These are phyloP conservation scores for zebrafish (Danio rerio) DNA, from an alignment of 2,113 vertebrate species.

Conservation along the genomic window GRCz12tu NC_133187.1:10672001-10672500, in stretches of 20 bases:
- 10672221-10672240: too few relatives aligned
- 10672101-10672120: slow-evolving; percentile 49
- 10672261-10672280: neutral
- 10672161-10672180: neutral
- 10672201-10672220: neutral
- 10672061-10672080: slow-evolving; percentile 98
- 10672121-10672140: slow-evolving; percentile 4
- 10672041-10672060: slow-evolving; percentile 83
- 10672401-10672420: slow-evolving; percentile 96
- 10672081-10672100: slow-evolving; percentile 60
- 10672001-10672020: neutral
- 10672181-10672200: neutral
- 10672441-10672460: slow-evolving; percentile 68
- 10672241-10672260: neutral
- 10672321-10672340: neutral
- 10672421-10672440: slow-evolving; percentile 97
- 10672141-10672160: slow-evolving; percentile 9
- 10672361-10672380: neutral
- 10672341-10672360: neutral
- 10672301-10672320: neutral
- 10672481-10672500: neutral
- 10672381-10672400: slow-evolving; percentile 86
- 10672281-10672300: neutral
- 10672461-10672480: neutral
- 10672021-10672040: slow-evolving; percentile 14